phyloP scores from a whole-genome alignment of 2,888 invertebrate species.

The Xestia c-nigrum region DNA sequence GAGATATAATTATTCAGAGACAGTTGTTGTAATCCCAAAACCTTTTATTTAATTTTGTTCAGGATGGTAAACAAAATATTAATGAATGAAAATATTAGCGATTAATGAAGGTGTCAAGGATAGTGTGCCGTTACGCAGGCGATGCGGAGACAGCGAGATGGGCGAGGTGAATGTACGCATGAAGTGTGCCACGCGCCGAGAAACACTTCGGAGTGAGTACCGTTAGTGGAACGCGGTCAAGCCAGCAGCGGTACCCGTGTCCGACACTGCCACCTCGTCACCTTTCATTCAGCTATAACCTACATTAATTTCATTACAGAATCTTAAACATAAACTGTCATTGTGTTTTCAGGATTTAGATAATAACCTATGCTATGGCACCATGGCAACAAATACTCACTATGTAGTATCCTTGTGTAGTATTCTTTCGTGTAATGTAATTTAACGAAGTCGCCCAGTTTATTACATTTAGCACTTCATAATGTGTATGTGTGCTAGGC shows the following conservation, averaged over 20 bases:
- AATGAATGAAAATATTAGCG: conserved; percentile 11
- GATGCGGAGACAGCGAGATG: conserved; percentile 81
- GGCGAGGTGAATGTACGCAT: conserved; percentile 89
- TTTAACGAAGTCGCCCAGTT: background rate
- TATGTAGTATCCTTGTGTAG: too few relatives aligned
- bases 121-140: conserved; percentile 54
- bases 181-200: conserved; percentile 89
- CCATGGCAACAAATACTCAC: background rate
- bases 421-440: background rate
- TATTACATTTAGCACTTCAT: background rate
- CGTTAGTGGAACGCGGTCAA: conserved; percentile 90
- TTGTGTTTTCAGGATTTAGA: background rate
- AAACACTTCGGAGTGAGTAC: conserved; percentile 89
- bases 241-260: conserved; percentile 84
- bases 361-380: background rate
- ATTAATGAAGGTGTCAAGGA: conserved; percentile 49
- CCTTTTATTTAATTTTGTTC: background rate
- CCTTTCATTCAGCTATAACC: conserved; percentile 70
- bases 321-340: background rate
- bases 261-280: conserved; percentile 77
- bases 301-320: conserved; percentile 46
- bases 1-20: background rate
- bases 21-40: background rate
- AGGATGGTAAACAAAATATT: background rate
- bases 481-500: background rate